Percentiles rank a stretch among this genome's conserved stretches.
phyloP scores from a whole-genome alignment of 2,113 vertebrate genomes.

The Peromyscus maniculatus region DNA sequence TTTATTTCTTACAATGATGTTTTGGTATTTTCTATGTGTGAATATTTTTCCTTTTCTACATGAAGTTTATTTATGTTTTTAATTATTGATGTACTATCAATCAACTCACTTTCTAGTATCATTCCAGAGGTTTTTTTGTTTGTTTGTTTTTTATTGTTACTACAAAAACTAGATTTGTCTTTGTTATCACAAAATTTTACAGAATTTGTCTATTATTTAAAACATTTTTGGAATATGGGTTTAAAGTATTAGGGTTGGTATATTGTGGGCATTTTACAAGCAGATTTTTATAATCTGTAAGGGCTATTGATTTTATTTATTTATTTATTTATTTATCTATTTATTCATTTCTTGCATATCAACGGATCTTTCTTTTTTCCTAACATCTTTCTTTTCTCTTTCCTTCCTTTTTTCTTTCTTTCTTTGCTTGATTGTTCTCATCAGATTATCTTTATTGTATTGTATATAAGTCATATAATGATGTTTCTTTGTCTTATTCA shows the following conservation, averaged over 20 bases:
- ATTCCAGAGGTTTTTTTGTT: neutral
- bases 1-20: neutral
- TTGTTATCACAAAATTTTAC: neutral
- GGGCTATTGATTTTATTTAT: neutral
- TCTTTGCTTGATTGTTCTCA: neutral
- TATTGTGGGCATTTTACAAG: neutral
- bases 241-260: neutral
- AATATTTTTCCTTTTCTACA: neutral
- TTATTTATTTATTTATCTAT: neutral
- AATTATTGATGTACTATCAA: neutral
- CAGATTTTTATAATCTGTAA: neutral
- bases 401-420: neutral
- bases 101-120: neutral
- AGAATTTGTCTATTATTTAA: neutral
- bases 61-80: neutral
- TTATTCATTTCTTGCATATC: neutral
- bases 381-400: no score
- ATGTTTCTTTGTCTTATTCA: neutral
- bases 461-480: no score
- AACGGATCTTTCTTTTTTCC: no score
- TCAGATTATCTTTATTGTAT: no score
- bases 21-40: neutral
- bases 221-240: neutral
- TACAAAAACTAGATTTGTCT: neutral
- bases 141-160: neutral